Conservation (phyloP, 2,113 vertebrate species). For the Lasiurus cinereus region DNA sequence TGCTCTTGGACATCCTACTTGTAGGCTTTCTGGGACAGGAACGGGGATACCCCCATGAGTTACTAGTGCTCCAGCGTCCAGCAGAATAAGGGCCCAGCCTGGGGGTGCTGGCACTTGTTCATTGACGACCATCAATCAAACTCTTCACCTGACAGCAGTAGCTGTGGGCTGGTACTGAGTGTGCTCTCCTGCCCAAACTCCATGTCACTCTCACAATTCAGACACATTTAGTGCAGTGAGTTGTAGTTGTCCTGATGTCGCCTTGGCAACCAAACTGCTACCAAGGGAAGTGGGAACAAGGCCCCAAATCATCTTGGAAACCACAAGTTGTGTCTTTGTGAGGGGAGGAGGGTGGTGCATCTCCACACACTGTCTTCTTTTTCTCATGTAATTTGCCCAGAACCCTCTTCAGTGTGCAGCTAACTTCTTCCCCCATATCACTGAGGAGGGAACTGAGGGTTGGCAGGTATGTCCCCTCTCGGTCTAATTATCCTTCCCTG, state of each 20-base stretch:
- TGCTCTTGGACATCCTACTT: not conserved
- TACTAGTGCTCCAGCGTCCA: not conserved
- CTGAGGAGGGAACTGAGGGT: not conserved
- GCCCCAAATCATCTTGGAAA: slow-evolving; percentile 9
- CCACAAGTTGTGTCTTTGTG: not conserved
- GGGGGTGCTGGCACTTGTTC: not conserved
- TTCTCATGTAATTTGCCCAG: not conserved
- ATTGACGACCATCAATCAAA: rapidly evolving
- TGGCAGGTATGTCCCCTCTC: too few species aligned
- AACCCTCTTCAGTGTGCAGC: not conserved
- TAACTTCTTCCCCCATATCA: not conserved
- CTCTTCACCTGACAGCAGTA: not conserved
- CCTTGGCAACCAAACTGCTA: slow-evolving; percentile 65
- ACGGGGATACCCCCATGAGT: not conserved
- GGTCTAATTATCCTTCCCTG: not conserved
- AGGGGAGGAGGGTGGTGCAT: not conserved
- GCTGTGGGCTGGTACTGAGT: not conserved
- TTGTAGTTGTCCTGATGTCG: not conserved
- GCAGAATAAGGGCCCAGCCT: not conserved
- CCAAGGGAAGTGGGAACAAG: not conserved
- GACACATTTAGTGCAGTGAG: not conserved
- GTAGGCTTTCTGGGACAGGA: not conserved
- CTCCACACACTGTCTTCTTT: not conserved
- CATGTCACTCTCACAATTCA: not conserved
- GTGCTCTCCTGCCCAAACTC: not conserved